These are phyloP conservation scores for Onychostruthus taczanowskii DNA, from an alignment of 2,113 vertebrate species.

Conservation along the genomic window DNA sequence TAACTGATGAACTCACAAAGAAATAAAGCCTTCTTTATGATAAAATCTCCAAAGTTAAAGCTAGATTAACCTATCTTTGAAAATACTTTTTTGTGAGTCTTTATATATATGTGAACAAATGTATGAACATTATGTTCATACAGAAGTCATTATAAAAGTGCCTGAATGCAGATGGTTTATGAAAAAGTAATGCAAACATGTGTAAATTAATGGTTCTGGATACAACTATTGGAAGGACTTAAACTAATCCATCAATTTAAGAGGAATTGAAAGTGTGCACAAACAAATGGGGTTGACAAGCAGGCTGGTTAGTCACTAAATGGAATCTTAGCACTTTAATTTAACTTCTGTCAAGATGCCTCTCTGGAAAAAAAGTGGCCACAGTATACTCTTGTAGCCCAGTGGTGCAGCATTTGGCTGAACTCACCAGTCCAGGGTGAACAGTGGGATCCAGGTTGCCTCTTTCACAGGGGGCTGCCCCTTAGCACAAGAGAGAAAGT, in stretches of 20 bases:
- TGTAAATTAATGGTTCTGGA: not conserved
- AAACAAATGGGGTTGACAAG: not conserved
- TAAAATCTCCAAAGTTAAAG: not conserved
- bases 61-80: not conserved
- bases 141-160: not conserved
- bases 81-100: not conserved
- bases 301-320: not conserved
- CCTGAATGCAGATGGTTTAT: not conserved
- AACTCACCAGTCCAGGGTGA: not conserved
- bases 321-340: not conserved
- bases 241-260: not conserved
- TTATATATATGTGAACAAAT: not conserved
- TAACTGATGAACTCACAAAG: not conserved
- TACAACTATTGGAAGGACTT: not conserved
- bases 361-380: fast-evolving
- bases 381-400: fast-evolving
- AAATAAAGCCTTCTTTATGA: not conserved
- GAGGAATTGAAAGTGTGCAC: not conserved
- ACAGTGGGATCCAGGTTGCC: not conserved
- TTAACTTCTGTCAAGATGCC: not conserved
- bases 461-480: not conserved
- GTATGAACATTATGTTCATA: not conserved
- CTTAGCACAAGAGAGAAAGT: not conserved
- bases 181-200: not conserved
- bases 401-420: not conserved